A percentile compares a stretch with the other conserved stretches of the same genome.
Conservation (phyloP, 2,888 invertebrate genomes). For the Eudemis profundana region DNA sequence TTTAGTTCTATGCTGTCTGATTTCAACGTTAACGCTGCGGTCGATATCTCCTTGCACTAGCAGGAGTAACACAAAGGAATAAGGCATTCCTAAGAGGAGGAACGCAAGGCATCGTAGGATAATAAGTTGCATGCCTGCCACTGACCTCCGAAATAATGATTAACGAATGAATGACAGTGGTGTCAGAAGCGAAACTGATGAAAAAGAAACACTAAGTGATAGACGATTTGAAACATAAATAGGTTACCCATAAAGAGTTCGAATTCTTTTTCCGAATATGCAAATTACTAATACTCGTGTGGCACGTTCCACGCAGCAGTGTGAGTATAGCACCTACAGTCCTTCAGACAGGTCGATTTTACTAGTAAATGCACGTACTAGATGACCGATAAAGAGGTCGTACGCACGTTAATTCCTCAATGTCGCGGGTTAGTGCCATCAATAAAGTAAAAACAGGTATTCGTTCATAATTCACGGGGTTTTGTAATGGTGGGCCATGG, state of each 20-base stretch:
- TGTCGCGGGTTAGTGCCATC: slow-evolving; percentile 58
- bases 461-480: slow-evolving; percentile 49
- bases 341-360: slow-evolving; percentile 65
- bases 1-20: too few species aligned
- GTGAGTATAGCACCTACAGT: slow-evolving; percentile 49
- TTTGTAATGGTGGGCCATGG: slow-evolving; percentile 60
- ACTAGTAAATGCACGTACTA: slow-evolving; percentile 75
- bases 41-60: too few species aligned
- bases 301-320: slow-evolving; percentile 35
- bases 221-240: background rate
- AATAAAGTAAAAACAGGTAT: slow-evolving; percentile 47
- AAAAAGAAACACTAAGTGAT: too few species aligned
- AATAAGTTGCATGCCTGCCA: too few species aligned
- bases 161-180: too few species aligned
- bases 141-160: too few species aligned
- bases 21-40: too few species aligned
- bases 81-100: too few species aligned
- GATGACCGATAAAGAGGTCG: slow-evolving; percentile 81
- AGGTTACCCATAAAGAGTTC: background rate
- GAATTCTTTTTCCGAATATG: slow-evolving; percentile 8
- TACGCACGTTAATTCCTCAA: slow-evolving; percentile 68
- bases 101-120: too few species aligned
- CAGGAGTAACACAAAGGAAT: too few species aligned
- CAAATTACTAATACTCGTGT: slow-evolving; percentile 11
- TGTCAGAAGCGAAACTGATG: too few species aligned